Evolutionary conservation across 2,888 invertebrate species (phyloP).

Genomic region (Protonemura montana): DNA sequence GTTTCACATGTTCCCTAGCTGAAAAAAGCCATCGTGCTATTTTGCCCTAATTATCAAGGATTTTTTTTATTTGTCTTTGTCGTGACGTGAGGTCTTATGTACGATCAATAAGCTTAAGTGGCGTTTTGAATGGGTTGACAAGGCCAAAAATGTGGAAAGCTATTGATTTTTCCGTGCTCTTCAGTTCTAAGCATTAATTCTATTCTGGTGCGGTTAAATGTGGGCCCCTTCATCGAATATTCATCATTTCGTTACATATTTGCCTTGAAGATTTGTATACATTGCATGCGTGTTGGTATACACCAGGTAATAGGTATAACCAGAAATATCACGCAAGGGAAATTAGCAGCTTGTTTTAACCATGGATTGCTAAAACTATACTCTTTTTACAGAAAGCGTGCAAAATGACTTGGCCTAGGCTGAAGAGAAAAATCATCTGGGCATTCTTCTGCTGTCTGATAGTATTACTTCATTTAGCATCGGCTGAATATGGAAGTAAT

Average conservation of each 20-base stretch:
- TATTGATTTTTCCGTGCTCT: background rate
- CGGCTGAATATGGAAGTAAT: background rate
- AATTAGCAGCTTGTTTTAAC: too few relatives aligned
- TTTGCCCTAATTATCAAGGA: background rate
- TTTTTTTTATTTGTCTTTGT: background rate
- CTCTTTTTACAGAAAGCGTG: conserved; percentile 14
- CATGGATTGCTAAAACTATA: background rate
- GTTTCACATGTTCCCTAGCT: background rate
- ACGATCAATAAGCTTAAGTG: background rate
- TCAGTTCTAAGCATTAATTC: conserved; percentile 5
- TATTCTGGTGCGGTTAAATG: background rate
- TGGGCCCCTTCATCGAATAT: background rate
- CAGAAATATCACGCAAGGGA: background rate
- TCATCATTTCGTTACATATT: background rate
- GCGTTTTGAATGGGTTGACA: background rate
- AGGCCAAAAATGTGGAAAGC: background rate
- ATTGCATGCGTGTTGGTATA: background rate
- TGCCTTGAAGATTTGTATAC: background rate
- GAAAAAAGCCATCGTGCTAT: background rate
- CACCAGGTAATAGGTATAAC: background rate
- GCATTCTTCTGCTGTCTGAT: background rate
- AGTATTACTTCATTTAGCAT: background rate
- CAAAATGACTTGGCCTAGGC: conserved; percentile 29
- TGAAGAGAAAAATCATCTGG: background rate
- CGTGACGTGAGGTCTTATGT: background rate